Conservation (phyloP, 2,113 vertebrate species). For the Phoxinus phoxinus region DNA sequence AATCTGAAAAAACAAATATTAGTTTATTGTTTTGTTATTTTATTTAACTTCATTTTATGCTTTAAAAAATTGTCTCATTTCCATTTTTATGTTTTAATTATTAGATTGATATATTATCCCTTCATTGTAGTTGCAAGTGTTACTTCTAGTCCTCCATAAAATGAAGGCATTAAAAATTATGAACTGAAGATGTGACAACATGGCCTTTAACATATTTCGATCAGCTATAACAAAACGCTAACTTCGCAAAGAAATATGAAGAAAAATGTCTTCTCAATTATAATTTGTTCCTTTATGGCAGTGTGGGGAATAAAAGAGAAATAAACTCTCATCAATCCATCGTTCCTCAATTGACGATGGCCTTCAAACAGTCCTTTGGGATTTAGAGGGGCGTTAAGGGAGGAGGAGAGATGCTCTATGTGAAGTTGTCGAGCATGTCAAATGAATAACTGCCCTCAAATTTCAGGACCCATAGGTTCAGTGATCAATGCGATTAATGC, state of each 20-base stretch:
- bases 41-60: background rate
- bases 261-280: background rate
- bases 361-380: conserved; percentile 14
- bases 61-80: background rate
- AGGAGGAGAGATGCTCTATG: background rate
- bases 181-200: background rate
- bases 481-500: conserved; percentile 14
- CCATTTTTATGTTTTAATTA: background rate
- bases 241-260: background rate
- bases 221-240: background rate
- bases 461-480: background rate
- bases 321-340: conserved; percentile 30
- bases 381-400: background rate
- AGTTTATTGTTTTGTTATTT: background rate
- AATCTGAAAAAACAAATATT: background rate
- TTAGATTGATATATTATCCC: background rate
- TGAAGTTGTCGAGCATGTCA: conserved; percentile 14
- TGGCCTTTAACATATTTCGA: background rate
- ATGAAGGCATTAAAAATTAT: background rate
- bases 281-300: conserved; percentile 10
- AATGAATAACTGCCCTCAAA: conserved; percentile 17
- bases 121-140: background rate
- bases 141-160: background rate
- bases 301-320: conserved; percentile 1
- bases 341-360: background rate